phyloP scores from a whole-genome alignment of 2,113 vertebrate genomes.

The Craseonycteris thonglongyai region DNA sequence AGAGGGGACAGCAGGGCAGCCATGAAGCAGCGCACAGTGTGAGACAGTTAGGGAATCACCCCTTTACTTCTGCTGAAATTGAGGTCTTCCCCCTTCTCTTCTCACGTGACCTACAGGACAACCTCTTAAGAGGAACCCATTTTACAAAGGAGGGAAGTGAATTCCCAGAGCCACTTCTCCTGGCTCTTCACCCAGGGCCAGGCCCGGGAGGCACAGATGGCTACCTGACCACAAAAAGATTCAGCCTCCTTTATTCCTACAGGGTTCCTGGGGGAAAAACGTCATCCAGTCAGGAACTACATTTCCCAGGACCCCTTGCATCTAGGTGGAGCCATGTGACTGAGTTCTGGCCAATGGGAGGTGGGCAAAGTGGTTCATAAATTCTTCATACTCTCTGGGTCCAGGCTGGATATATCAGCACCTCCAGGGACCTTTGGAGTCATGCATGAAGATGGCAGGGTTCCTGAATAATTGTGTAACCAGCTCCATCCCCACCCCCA shows the following conservation, averaged over 20 bases:
- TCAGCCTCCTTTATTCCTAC: neutral
- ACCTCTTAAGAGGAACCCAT: neutral
- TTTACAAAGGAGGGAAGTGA: neutral
- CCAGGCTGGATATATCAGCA: neutral
- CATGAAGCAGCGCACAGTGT: fast-evolving
- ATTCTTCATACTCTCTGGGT: neutral
- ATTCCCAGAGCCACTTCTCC: neutral
- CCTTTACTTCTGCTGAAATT: neutral
- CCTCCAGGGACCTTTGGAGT: neutral
- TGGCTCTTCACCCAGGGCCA: neutral
- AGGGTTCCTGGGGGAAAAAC: neutral
- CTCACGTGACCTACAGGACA: neutral
- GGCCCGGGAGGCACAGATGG: neutral
- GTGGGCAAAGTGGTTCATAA: neutral
- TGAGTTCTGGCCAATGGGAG: neutral
- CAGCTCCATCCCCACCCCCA: too few species aligned
- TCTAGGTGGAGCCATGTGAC: neutral
- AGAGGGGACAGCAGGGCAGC: neutral
- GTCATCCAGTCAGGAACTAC: neutral
- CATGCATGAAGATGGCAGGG: fast-evolving
- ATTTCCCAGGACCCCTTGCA: neutral
- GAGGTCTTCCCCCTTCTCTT: neutral
- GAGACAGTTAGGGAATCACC: neutral
- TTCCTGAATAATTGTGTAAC: neutral
- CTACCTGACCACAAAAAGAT: neutral